Evolutionary conservation across 2,113 vertebrate genomes (phyloP).

Genomic region (Euleptes europaea): DNA sequence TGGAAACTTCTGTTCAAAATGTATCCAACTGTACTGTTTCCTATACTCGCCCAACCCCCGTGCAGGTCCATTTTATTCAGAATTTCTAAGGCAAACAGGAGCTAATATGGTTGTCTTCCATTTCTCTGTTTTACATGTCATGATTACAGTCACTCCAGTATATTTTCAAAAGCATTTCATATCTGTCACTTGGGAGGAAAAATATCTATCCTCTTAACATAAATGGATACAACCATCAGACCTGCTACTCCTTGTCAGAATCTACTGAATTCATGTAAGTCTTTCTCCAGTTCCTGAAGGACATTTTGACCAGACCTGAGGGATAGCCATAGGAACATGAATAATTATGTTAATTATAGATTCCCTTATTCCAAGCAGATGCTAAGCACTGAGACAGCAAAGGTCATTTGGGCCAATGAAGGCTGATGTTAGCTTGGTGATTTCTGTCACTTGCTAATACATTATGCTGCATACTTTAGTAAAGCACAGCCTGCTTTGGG

Average conservation of each 20-base stretch:
- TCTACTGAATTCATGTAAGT: slow-evolving; percentile 9
- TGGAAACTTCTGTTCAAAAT: background rate
- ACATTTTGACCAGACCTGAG: background rate
- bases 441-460: slow-evolving; percentile 62
- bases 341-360: slow-evolving; percentile 20
- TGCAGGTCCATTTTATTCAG: background rate
- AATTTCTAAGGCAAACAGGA: background rate
- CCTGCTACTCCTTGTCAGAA: background rate
- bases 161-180: background rate
- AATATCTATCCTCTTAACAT: background rate
- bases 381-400: slow-evolving; percentile 53
- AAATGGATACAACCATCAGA: background rate
- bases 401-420: slow-evolving; percentile 63
- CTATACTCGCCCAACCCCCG: background rate
- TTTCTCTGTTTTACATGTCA: background rate
- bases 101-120: background rate
- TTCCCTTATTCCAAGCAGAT: slow-evolving; percentile 36
- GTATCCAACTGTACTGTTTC: background rate
- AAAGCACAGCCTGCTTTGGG: slow-evolving; percentile 36
- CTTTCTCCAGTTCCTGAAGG: slow-evolving; percentile 3
- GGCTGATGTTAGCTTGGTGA: slow-evolving; percentile 54
- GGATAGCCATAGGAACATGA: slow-evolving; percentile 32
- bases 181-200: background rate
- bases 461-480: slow-evolving; percentile 52
- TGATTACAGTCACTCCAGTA: background rate